Conservation (phyloP, 2,797 vertebrate species). For the Ispidina lecontei region DNA sequence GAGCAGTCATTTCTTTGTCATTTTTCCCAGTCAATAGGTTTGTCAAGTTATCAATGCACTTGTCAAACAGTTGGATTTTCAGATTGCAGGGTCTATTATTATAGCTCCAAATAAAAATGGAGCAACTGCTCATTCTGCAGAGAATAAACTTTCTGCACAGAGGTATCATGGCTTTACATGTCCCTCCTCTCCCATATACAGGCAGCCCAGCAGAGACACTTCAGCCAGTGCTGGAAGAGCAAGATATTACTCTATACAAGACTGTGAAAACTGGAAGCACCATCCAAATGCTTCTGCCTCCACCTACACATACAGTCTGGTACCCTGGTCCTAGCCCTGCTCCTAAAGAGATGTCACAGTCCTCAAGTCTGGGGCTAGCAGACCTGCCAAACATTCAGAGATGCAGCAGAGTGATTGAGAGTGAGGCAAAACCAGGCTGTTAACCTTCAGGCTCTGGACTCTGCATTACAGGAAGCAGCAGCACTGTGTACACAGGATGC, state of each 20-base stretch:
- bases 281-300: not conserved
- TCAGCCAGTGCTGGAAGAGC: not conserved
- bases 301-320: fast-evolving
- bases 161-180: not conserved
- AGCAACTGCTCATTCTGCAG: not conserved
- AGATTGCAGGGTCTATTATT: not conserved
- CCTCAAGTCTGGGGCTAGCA: not conserved
- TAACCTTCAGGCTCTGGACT: not conserved
- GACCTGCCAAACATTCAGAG: not conserved
- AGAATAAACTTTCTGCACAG: not conserved
- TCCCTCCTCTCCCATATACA: not conserved
- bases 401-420: fast-evolving
- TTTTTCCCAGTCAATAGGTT: not conserved
- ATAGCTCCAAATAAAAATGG: not conserved
- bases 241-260: not conserved
- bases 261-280: not conserved
- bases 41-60: not conserved
- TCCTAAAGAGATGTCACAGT: not conserved
- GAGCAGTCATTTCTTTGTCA: not conserved
- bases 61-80: not conserved
- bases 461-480: not conserved
- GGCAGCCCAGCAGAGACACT: not conserved
- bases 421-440: not conserved
- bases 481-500: not conserved
- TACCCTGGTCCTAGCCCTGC: not conserved